Percentiles rank a stretch among this genome's conserved stretches.
These are phyloP conservation scores for Akabosia matsudoensis DNA, from an alignment of 1,140 invertebrate species.

Conservation along the genomic window DNA sequence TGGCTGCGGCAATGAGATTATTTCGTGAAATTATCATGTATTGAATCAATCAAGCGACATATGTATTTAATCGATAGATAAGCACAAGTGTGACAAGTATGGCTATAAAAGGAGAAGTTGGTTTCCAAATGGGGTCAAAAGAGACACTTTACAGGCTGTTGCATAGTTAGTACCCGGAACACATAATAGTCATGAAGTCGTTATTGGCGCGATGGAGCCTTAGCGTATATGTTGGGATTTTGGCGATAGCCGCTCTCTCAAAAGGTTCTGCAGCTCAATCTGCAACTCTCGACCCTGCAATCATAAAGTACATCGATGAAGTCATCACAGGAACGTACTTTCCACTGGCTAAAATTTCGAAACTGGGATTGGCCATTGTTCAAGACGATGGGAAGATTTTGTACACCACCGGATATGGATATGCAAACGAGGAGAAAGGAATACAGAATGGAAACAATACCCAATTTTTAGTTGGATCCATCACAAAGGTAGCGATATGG, in stretches of 20 bases:
- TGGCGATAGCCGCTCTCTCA: not conserved
- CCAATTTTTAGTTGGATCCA: conserved; percentile 31
- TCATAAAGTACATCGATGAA: not conserved
- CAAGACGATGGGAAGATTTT: conserved; percentile 13
- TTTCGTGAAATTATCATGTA: no score
- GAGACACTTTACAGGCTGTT: no score
- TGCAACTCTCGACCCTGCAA: not conserved
- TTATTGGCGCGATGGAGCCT: not conserved
- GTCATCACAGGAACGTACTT: not conserved
- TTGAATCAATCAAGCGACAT: no score
- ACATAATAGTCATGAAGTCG: not conserved
- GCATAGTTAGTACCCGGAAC: no score
- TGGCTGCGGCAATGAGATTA: no score
- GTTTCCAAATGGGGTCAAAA: no score
- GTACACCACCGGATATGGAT: conserved; percentile 31
- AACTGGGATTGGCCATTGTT: conserved; percentile 31
- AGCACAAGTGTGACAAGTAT: no score
- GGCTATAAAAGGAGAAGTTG: no score
- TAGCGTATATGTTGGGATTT: not conserved
- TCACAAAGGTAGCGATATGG: conserved; percentile 31
- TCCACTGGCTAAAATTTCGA: not conserved
- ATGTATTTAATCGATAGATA: no score
- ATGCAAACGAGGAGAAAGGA: conserved; percentile 24
- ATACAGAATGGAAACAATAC: not conserved
- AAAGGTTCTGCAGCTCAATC: not conserved